Evolutionary conservation across 2,888 invertebrate genomes (phyloP).

Genomic region (Tipula unca): DNA sequence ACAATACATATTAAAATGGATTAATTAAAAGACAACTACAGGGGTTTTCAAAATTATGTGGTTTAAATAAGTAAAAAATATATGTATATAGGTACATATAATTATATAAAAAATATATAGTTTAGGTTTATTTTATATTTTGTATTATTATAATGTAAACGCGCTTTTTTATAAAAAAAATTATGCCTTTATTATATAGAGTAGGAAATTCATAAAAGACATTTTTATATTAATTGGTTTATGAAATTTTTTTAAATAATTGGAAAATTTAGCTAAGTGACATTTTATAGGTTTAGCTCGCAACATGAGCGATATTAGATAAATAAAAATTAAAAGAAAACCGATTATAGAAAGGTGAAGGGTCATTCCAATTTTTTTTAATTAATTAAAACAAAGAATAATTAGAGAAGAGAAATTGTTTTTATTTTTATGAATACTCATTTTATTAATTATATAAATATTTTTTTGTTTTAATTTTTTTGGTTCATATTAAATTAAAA

Average conservation of each 20-base stretch:
- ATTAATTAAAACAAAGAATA: conserved; percentile 14
- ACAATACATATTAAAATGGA: neutral
- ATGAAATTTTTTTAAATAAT: neutral
- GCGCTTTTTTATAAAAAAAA: conserved; percentile 9
- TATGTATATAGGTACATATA: neutral
- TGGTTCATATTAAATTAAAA: neutral
- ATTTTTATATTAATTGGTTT: conserved; percentile 15
- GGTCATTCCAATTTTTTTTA: conserved; percentile 19
- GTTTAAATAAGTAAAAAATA: neutral
- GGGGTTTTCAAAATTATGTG: conserved; percentile 16
- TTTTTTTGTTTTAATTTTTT: neutral
- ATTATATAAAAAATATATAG: neutral
- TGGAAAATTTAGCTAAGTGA: conserved; percentile 8
- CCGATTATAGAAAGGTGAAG: conserved; percentile 16
- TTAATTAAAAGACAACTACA: conserved; percentile 9
- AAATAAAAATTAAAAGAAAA: conserved; percentile 15
- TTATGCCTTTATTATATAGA: neutral
- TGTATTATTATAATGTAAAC: neutral
- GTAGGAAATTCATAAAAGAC: conserved; percentile 15
- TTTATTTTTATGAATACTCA: conserved; percentile 9
- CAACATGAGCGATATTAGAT: neutral
- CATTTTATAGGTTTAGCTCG: neutral
- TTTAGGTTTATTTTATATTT: conserved; percentile 14
- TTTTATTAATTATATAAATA: conserved; percentile 9
- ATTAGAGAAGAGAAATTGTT: conserved; percentile 8